Base-by-base conservation (phyloP, 2,113 vertebrate genomes). In the Cyanoliseus patagonus region DNA sequence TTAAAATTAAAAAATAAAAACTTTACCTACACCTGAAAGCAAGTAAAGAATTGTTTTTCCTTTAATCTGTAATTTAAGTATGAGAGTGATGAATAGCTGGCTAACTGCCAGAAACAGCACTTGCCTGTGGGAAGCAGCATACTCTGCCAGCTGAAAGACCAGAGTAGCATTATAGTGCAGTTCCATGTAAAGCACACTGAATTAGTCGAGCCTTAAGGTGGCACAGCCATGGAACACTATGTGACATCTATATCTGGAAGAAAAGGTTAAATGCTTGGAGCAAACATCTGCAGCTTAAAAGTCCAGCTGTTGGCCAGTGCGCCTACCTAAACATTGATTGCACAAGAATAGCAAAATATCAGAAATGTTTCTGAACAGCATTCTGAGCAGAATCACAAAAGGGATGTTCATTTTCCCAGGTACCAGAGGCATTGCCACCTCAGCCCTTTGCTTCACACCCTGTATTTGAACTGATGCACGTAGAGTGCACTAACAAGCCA, bases 201-300 rank as follows among this genome's bases (percentile, higher is more conserved):
- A 69, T 88, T 85, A 76, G 90, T 42, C 17, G 35, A 94, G 79
- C 37, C 59, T 78, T 35, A 44, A 42, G 72, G 63, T 94, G 75
- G n/a, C 78, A 94, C 35, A 93, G 64, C 51, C 42, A 3, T 7
- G 51, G 72, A 70, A 15, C 12, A 14, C 83, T n/a, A 1, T n/a
- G 53, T 41, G 42, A 33, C 74, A 35, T 13, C n/a, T 63, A 0
- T 63, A 59, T 49, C 75, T 86, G 53, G 63, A 87, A 44, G 72
- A 44, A 83, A 92, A 92, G 59, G 28, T 88, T 90, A 74, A 69
- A 67, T 74, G 25, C 64, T 33, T 77, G n/a, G 49, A 92, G 52
- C 31, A 72, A 33, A 24, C 27, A 5, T 18, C 4, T 16, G 25
- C 41, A 42, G 67, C 72, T 83, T 69, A 53, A 3, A 86, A 74